Base-by-base conservation (phyloP, 2,888 invertebrate species). In the Candidula unifasciata region DNA sequence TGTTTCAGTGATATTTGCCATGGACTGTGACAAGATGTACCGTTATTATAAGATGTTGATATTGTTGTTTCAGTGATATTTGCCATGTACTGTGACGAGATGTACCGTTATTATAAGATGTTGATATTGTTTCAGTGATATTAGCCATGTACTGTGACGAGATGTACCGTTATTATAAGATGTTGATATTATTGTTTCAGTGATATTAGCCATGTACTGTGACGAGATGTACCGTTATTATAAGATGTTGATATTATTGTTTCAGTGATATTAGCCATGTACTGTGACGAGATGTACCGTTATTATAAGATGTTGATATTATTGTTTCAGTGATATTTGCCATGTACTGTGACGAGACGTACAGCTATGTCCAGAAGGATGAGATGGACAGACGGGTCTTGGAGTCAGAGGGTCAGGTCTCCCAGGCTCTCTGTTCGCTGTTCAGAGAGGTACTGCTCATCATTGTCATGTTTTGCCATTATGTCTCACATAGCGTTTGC, bases 81-180 rank as follows among this genome's bases (percentile, higher is more conserved):
- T 96, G 96, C 96, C 30, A 95, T 97, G 83, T 97, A 97, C 93
- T 96, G 96, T 87, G 97, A 97, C 93, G 97, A 97, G 92, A 95
- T 96, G 87, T 96, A 96, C 87, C 95, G 96, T 10, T 95, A 96
- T 91, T 44, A 3, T 44, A 44, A 44, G 3, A 10, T 44, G 44
- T 44, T 44, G 44, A 44, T 44, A 10, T 44, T 44, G 44, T 44
- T 44, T 44, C 44, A 44, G 44, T 44, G 44, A 44, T 1, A 44
- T 44, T 44, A 10, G 44, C 44, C 44, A 44, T 44, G 44, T 44
- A 44, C 44, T 44, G 44, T 44, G 44, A 44, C 13, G 44, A 10
- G 44, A 44, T 13, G 13, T 3, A 44, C n/a, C n/a, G 44, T 13
- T 44, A 44, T 44, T 44, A 6, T 44, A 44, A 44, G 6, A 13